Base-by-base conservation (phyloP, 2,113 vertebrate species). In the Helogale parvula region DNA sequence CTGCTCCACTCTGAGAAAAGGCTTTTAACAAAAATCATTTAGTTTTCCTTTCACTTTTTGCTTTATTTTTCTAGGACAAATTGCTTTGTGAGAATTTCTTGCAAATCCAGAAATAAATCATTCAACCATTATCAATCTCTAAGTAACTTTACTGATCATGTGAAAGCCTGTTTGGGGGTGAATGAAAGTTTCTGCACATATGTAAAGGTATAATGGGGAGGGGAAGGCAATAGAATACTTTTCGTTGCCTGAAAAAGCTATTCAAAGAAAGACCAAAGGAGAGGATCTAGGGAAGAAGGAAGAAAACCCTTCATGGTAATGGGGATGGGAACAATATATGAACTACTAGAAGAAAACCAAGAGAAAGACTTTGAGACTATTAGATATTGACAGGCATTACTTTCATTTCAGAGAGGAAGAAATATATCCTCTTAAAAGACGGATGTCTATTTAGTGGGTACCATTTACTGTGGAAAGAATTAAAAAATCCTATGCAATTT, bases 371-470 rank as follows among this genome's bases (percentile, higher is more conserved):
- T 35, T 68, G 47, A 68, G 35, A 41, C 8, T 7, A 87, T 15
- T 45, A 54, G 50, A 33, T 31, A 41, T 7, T 90, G n/a, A 31
- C 4, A 35, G 82, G 31, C 8, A 47, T 76, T 72, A 57, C 23
- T 25, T 80, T 93, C 50, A 88, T 65, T 93, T 92, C 81, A 92
- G 33, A 92, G 50, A 85, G 38, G 66, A 89, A 89, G 83, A 97
- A 65, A 91, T 5, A 50, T 4, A 96, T 41, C 15, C 21, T 93
- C 31, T 72, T 83, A 72, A 85, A 88, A 91, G 5, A 45, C 45
- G 77, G 5, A 1, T 63, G 23, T 60, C 17, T 87, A 50, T 76
- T 16, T 90, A 54, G 15, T 15, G 33, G 65, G 19, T 19, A 27
- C 27, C 50, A 79, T 54, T 80, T 71, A 80, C 50, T 60, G 21